phyloP scores from a whole-genome alignment of 2,888 invertebrate species.

The Netelia virgata region DNA sequence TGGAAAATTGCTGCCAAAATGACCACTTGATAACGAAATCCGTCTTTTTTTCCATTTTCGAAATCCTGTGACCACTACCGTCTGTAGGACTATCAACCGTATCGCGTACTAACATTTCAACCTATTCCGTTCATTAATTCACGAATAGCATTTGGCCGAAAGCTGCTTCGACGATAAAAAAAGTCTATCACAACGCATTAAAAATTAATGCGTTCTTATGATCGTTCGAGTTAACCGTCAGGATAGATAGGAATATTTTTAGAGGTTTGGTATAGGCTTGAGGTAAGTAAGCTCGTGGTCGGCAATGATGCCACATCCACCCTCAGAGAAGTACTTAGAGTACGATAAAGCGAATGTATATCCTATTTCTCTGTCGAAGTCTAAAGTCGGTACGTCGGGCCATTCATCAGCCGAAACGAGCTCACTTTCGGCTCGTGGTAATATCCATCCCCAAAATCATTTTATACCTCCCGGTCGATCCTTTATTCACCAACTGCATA shows the following conservation, averaged over 20 bases:
- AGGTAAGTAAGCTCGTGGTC: conserved; percentile 17
- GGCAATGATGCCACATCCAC: conserved; percentile 21
- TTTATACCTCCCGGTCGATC: conserved; percentile 70
- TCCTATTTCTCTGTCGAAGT: conserved; percentile 65
- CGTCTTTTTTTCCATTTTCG: no score
- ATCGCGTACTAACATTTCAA: no score
- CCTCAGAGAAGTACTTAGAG: conserved; percentile 28
- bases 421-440: conserved; percentile 68
- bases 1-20: no score
- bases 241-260: neutral
- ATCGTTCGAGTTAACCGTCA: neutral
- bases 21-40: no score
- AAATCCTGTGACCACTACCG: no score
- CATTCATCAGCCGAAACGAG: conserved; percentile 72
- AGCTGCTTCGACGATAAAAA: no score
- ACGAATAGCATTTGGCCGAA: no score
- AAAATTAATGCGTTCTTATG: neutral
- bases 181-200: no score
- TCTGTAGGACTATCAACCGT: no score
- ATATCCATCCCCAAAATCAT: conserved; percentile 72
- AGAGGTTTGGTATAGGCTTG: neutral
- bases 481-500: conserved; percentile 61
- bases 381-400: conserved; percentile 69
- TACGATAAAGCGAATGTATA: conserved; percentile 68
- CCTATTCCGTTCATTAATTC: no score